A percentile compares a stretch with the other conserved stretches of the same genome.
These are phyloP conservation scores for Sminthopsis crassicaudata DNA, from an alignment of 2,113 vertebrate genomes.

Conservation along the genomic window DNA sequence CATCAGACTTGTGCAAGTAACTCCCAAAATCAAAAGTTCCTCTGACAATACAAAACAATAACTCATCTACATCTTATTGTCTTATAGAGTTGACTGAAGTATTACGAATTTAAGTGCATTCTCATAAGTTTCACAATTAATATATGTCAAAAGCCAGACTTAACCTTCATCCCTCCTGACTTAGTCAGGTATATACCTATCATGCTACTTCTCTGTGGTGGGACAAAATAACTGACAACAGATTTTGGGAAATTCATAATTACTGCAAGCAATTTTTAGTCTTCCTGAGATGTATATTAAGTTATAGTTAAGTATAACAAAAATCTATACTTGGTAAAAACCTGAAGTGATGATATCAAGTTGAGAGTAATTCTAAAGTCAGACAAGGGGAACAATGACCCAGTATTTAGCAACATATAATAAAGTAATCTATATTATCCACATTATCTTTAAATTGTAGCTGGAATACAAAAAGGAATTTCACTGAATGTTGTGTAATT, in stretches of 20 bases:
- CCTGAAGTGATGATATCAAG: too few species aligned
- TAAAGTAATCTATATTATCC: too few species aligned
- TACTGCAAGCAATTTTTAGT: background rate
- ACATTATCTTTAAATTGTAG: too few species aligned
- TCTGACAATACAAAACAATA: too few species aligned
- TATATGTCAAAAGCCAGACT: background rate
- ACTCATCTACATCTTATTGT: background rate
- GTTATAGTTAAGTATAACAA: background rate
- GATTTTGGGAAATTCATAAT: background rate
- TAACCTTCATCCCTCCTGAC: background rate
- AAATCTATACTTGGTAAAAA: background rate
- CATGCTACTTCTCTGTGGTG: background rate
- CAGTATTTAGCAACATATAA: too few species aligned
- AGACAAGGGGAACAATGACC: too few species aligned
- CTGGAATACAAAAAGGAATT: too few species aligned
- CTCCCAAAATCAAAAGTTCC: too few species aligned
- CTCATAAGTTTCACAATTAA: background rate
- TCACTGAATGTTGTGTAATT: too few species aligned
- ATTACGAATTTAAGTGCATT: background rate
- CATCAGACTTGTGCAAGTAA: background rate
- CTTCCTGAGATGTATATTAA: background rate
- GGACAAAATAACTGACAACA: background rate
- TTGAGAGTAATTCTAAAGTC: too few species aligned
- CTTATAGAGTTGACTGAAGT: background rate
- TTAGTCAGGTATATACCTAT: background rate